These are phyloP conservation scores for Caiman crocodilus DNA, from an alignment of 2,797 vertebrate genomes.

Conservation along the genomic window DNA sequence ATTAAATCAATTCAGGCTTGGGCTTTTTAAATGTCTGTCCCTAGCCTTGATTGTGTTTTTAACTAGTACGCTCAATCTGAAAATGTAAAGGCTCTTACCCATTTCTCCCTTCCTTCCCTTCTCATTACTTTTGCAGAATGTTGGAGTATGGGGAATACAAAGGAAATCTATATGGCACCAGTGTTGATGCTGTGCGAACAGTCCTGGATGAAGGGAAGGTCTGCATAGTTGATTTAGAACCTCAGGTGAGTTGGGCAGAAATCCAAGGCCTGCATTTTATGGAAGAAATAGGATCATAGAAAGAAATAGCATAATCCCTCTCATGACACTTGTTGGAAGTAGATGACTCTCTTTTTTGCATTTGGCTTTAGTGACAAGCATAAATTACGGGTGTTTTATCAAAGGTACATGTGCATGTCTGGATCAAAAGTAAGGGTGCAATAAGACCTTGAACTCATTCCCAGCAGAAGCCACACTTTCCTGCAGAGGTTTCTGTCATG, in stretches of 20 bases:
- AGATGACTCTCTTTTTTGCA: background rate
- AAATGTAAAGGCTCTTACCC: background rate
- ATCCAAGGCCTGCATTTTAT: background rate
- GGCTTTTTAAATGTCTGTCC: background rate
- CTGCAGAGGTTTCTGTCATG: background rate
- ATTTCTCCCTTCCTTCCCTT: constrained; percentile 16
- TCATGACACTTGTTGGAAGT: background rate
- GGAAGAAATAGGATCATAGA: background rate
- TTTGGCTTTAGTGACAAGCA: background rate
- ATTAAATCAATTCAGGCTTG: background rate
- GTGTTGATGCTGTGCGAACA: constrained; percentile 85
- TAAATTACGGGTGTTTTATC: too few species aligned
- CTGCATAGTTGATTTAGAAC: constrained; percentile 93
- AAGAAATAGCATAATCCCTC: background rate
- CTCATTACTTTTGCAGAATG: constrained; percentile 82
- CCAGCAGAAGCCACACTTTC: constrained; percentile 8
- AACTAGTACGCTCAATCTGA: background rate
- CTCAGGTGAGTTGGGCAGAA: constrained; percentile 83
- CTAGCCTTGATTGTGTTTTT: too few species aligned
- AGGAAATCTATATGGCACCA: constrained; percentile 93
- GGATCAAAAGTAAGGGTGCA: background rate
- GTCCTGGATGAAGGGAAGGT: constrained; percentile 89
- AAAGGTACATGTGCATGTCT: too few species aligned
- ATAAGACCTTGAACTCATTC: background rate
- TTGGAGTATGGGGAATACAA: constrained; percentile 93